Conservation (phyloP, 2,888 invertebrate species). For the Nomada fabriciana region DNA sequence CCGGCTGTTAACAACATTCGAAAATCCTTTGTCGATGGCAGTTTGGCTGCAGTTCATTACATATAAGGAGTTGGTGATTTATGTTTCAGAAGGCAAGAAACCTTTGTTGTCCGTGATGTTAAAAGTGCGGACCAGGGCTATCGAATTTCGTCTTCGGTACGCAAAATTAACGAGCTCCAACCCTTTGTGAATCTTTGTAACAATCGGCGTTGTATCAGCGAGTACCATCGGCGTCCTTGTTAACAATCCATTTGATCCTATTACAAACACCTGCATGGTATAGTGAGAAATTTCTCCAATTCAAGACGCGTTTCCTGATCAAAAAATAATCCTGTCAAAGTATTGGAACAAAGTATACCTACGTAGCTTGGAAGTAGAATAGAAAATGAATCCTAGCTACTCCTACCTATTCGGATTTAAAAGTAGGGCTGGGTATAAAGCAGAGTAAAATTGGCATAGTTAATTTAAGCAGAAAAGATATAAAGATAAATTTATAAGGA, state of each 20-base stretch:
- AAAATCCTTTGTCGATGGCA: constrained; percentile 55
- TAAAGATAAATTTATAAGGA: too few relatives aligned
- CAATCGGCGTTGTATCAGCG: constrained; percentile 53
- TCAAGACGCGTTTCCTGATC: not conserved
- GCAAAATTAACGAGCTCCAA: constrained; percentile 64
- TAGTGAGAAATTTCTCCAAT: not conserved
- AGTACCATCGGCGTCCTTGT: constrained; percentile 45
- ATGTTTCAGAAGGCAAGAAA: constrained; percentile 42
- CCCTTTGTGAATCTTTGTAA: constrained; percentile 58
- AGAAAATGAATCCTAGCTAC: not conserved
- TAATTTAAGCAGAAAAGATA: too few relatives aligned
- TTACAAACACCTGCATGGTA: constrained; percentile 12
- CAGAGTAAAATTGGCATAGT: too few relatives aligned
- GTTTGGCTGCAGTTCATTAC: constrained; percentile 56
- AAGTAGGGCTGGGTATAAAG: too few relatives aligned
- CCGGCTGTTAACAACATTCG: constrained; percentile 54
- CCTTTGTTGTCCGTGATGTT: constrained; percentile 54
- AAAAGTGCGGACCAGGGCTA: constrained; percentile 56
- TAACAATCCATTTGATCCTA: constrained; percentile 60
- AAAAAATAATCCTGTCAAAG: not conserved
- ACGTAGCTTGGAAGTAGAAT: not conserved
- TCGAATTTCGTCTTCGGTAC: constrained; percentile 65
- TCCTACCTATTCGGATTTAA: too few relatives aligned
- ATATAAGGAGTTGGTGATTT: constrained; percentile 62
- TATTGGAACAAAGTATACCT: too few relatives aligned